Percentiles rank a stretch among this genome's conserved stretches.
Conservation (phyloP, 2,113 vertebrate genomes). For the Oostethus manadensis region DNA sequence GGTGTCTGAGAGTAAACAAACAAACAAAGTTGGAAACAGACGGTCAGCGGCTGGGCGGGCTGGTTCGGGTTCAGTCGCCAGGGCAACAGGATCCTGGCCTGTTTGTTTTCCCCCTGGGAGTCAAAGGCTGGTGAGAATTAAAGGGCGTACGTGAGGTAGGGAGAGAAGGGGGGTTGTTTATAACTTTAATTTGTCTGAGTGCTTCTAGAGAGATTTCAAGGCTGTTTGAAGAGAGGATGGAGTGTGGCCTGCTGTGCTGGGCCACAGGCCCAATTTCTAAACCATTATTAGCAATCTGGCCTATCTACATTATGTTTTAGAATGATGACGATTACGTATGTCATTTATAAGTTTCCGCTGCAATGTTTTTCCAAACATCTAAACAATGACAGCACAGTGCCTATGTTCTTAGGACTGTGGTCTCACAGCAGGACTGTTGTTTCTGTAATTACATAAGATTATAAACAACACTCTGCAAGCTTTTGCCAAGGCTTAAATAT, state of each 20-base stretch:
- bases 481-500: neutral
- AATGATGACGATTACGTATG: neutral
- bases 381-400: neutral
- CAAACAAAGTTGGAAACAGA: slow-evolving; percentile 61
- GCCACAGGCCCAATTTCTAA: slow-evolving; percentile 54
- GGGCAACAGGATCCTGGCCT: slow-evolving; percentile 49
- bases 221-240: slow-evolving; percentile 58
- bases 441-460: neutral
- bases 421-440: neutral
- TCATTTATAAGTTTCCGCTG: neutral
- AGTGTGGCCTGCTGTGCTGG: slow-evolving; percentile 60
- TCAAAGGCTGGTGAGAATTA: slow-evolving; percentile 27
- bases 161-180: slow-evolving; percentile 54
- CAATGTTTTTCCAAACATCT: too few species aligned
- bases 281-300: slow-evolving; percentile 12
- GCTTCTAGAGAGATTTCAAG: slow-evolving; percentile 61
- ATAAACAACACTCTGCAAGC: neutral
- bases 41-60: slow-evolving; percentile 49
- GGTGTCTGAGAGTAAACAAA: slow-evolving; percentile 58
- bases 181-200: slow-evolving; percentile 71
- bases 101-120: slow-evolving; percentile 58
- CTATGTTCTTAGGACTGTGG: neutral
- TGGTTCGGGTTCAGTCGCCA: slow-evolving; percentile 55
- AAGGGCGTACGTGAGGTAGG: slow-evolving; percentile 6
- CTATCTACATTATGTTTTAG: neutral